Percentiles rank a stretch among this genome's conserved stretches.
Conservation (phyloP, 2,888 invertebrate genomes). For the Mythimna albipuncta region DNA sequence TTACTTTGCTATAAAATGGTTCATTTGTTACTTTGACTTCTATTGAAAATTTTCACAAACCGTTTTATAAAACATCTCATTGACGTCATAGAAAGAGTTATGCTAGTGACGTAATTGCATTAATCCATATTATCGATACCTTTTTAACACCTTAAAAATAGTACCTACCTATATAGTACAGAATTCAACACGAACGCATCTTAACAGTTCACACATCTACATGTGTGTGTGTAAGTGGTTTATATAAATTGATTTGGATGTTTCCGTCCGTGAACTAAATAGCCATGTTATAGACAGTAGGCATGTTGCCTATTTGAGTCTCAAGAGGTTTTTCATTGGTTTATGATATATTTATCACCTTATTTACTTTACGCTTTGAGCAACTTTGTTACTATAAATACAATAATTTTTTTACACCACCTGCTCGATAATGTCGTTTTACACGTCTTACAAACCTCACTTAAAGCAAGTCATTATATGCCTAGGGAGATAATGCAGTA, state of each 20-base stretch:
- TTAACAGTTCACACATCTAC: not conserved
- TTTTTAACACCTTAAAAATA: constrained; percentile 30
- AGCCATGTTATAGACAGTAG: not conserved
- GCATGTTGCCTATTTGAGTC: constrained; percentile 3
- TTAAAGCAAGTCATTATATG: too few relatives aligned
- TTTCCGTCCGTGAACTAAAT: constrained; percentile 28
- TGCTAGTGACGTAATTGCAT: constrained; percentile 24
- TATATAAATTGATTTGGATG: constrained; percentile 19
- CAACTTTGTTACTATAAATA: not conserved
- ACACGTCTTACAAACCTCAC: too few relatives aligned
- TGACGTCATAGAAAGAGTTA: constrained; percentile 20
- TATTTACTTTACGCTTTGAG: not conserved
- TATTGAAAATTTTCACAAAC: constrained; percentile 24
- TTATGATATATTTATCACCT: constrained; percentile 37
- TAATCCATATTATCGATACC: constrained; percentile 13
- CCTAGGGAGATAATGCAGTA: too few relatives aligned
- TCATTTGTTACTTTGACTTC: constrained; percentile 27
- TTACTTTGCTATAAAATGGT: constrained; percentile 16
- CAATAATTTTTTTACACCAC: too few relatives aligned
- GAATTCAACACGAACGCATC: constrained; percentile 16
- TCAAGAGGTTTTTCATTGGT: not conserved
- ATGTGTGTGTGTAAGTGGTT: constrained; percentile 18
- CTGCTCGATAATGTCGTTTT: too few relatives aligned
- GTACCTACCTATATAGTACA: not conserved
- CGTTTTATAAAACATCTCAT: constrained; percentile 21